phyloP scores from a whole-genome alignment of 2,888 invertebrate genomes.

The Koerneria pararmatus region DNA sequence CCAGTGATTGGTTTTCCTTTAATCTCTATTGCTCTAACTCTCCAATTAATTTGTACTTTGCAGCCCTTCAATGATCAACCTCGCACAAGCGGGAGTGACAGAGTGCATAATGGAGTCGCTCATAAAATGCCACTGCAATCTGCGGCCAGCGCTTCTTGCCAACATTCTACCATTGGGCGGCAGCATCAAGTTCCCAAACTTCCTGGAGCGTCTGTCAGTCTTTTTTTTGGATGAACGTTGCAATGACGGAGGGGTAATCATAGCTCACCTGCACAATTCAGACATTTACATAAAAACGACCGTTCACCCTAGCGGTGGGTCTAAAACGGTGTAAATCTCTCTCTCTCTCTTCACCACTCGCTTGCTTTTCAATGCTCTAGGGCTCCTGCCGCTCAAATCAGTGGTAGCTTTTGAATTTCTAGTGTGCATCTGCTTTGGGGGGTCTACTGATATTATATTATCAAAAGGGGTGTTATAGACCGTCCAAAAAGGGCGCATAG shows the following conservation, averaged over 20 bases:
- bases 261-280: neutral
- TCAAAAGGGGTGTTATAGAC: too few species aligned
- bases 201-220: slow-evolving; percentile 70
- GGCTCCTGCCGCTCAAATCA: too few species aligned
- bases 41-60: too few species aligned
- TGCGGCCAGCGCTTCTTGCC: slow-evolving; percentile 73
- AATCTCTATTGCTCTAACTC: too few species aligned
- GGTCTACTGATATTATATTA: too few species aligned
- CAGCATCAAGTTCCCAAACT: slow-evolving; percentile 79
- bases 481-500: too few species aligned
- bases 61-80: slow-evolving; percentile 87
- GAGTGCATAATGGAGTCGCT: slow-evolving; percentile 13
- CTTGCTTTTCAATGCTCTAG: too few species aligned
- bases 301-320: neutral
- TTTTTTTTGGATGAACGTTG: neutral
- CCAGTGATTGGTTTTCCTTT: too few species aligned
- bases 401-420: too few species aligned
- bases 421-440: too few species aligned
- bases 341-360: too few species aligned
- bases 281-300: neutral
- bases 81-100: slow-evolving; percentile 80
- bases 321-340: neutral
- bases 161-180: slow-evolving; percentile 79
- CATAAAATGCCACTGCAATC: slow-evolving; percentile 55
- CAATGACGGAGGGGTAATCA: neutral